A percentile compares a stretch with the other conserved stretches of the same genome.
Conservation (phyloP, 2,797 vertebrate species). For the Sparus aurata region DNA sequence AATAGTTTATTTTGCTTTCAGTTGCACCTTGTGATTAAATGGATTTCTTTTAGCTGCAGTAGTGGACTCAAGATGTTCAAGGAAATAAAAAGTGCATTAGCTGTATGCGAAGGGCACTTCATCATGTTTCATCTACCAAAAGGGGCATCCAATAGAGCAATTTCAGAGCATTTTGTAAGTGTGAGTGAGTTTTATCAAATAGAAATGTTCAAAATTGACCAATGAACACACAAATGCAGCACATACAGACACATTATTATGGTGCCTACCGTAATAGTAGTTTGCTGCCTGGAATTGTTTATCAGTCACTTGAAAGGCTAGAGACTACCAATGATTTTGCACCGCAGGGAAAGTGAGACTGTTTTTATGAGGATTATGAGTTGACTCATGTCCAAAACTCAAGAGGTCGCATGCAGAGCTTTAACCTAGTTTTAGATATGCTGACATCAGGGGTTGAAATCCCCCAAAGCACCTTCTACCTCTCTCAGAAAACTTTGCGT, state of each 20-base stretch:
- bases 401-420: conserved; percentile 11
- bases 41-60: too few relatives aligned
- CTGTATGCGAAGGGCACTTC: too few relatives aligned
- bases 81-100: too few relatives aligned
- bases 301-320: conserved; percentile 47
- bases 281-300: conserved; percentile 58
- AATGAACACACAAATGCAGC: conserved; percentile 5
- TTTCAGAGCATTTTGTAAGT: too few relatives aligned
- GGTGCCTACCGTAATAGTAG: conserved; percentile 42
- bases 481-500: too few relatives aligned
- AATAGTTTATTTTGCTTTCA: neutral
- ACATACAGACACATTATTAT: conserved; percentile 20
- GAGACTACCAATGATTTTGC: conserved; percentile 39
- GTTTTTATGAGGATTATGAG: conserved; percentile 1
- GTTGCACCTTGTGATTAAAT: neutral
- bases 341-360: conserved; percentile 3
- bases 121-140: too few relatives aligned
- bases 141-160: too few relatives aligned
- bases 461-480: too few relatives aligned
- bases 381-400: neutral
- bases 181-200: neutral
- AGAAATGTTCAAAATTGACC: neutral
- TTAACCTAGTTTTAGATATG: neutral
- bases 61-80: too few relatives aligned
- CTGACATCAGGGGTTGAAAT: neutral